Evolutionary conservation across 2,888 invertebrate species (phyloP).

Genomic region (Cheilosia vernalis): DNA sequence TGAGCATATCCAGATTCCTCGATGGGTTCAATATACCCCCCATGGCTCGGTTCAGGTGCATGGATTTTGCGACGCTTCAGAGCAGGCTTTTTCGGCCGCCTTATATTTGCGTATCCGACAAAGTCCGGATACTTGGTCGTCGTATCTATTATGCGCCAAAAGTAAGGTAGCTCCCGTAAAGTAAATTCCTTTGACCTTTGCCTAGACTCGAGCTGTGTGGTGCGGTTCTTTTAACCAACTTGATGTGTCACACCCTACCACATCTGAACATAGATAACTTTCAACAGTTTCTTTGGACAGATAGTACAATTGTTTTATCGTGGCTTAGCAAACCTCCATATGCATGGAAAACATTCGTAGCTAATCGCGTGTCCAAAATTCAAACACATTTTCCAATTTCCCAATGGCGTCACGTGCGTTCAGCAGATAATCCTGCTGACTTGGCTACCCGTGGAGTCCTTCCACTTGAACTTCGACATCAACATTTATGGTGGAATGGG

Average conservation of each 20-base stretch:
- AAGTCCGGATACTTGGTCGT: too few relatives aligned
- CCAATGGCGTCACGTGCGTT: neutral
- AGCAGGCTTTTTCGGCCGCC: too few relatives aligned
- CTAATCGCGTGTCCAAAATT: neutral
- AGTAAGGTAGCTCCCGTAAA: neutral
- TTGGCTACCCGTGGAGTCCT: neutral
- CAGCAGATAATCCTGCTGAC: neutral
- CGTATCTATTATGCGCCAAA: neutral
- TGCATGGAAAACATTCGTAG: neutral
- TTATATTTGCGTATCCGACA: too few relatives aligned
- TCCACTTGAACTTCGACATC: neutral
- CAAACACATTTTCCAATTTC: neutral
- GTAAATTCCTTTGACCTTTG: neutral
- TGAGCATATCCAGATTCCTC: too few relatives aligned
- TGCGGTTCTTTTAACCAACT: too few relatives aligned
- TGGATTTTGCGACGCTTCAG: too few relatives aligned
- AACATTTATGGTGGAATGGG: neutral
- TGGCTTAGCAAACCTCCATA: neutral
- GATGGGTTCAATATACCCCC: too few relatives aligned
- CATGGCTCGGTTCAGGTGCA: too few relatives aligned
- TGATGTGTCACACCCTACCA: neutral
- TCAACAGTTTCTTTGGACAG: neutral
- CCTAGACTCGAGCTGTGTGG: too few relatives aligned
- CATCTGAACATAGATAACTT: neutral
- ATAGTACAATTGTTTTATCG: neutral